A percentile compares a stretch with the other conserved stretches of the same genome.
Evolutionary conservation across 2,888 invertebrate genomes (phyloP).

Genomic region (Zhengitettix transpicula): DNA sequence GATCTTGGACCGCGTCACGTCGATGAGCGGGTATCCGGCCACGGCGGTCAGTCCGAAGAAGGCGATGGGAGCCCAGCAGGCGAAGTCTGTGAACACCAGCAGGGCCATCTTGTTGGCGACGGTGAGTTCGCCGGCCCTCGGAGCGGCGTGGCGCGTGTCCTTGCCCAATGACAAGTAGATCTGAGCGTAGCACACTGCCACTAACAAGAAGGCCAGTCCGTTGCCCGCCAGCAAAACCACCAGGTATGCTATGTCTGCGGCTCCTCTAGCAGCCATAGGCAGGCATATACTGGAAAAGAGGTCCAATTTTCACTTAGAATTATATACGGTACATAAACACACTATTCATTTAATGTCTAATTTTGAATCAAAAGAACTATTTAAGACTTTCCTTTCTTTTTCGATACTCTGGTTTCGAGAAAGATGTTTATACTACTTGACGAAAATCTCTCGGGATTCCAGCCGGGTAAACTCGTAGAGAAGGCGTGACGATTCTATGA

Average conservation of each 20-base stretch:
- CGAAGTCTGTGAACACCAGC: constrained; percentile 72
- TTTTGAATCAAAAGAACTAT: too few relatives aligned
- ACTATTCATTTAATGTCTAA: too few relatives aligned
- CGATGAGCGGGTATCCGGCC: constrained; percentile 67
- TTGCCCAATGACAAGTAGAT: constrained; percentile 40
- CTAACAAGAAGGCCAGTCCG: constrained; percentile 64
- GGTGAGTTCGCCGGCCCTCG: constrained; percentile 41
- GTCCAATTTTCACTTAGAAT: too few relatives aligned
- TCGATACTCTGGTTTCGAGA: too few relatives aligned
- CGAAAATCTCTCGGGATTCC: too few relatives aligned
- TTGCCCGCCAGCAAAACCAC: constrained; percentile 56
- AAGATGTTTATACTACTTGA: too few relatives aligned
- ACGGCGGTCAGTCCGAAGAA: constrained; percentile 78
- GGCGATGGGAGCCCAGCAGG: constrained; percentile 75
- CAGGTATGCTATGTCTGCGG: constrained; percentile 56
- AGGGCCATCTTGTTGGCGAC: constrained; percentile 83
- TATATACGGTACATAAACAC: too few relatives aligned
- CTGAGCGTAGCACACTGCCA: constrained; percentile 70
- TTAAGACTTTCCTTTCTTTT: too few relatives aligned
- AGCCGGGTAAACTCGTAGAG: too few relatives aligned
- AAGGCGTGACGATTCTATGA: too few relatives aligned
- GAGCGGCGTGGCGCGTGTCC: constrained; percentile 23
- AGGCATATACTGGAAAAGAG: constrained; percentile 53
- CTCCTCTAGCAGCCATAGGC: constrained; percentile 62
- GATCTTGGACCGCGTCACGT: constrained; percentile 64